Percentiles rank a stretch among this genome's conserved stretches.
These are phyloP conservation scores for Dryobota labecula DNA, from an alignment of 2,888 invertebrate genomes.

Conservation along the genomic window DNA sequence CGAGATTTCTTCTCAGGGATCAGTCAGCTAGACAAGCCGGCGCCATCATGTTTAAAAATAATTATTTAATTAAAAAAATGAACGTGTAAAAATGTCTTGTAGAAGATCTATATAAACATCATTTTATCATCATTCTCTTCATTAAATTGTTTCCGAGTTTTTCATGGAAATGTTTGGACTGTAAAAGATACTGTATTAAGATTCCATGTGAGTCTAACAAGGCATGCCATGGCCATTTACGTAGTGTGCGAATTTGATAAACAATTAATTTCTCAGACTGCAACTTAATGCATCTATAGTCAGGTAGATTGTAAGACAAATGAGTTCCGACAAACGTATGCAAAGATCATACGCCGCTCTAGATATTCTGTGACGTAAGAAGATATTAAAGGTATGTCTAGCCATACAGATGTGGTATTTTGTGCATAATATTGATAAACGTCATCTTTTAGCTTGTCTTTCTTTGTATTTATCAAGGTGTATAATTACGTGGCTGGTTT, in stretches of 20 bases:
- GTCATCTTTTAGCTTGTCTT: neutral
- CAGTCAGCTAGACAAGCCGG: no score
- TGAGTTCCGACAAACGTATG: conserved; percentile 22
- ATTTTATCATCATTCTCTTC: no score
- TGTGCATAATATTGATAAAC: conserved; percentile 2
- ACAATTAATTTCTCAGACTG: neutral
- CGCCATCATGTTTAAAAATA: no score
- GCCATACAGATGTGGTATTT: neutral
- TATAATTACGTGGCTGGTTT: neutral
- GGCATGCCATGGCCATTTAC: no score
- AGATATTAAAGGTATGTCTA: neutral
- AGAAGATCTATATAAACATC: no score
- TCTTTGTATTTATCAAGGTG: neutral
- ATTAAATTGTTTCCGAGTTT: no score
- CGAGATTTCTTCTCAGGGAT: no score
- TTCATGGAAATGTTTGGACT: no score
- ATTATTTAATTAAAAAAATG: no score
- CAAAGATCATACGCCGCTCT: conserved; percentile 17
- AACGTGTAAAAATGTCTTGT: no score
- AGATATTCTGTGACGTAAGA: conserved; percentile 30
- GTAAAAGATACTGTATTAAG: no score
- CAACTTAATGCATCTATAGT: neutral
- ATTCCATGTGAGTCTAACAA: no score
- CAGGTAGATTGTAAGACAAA: conserved; percentile 1
- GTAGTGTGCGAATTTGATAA: neutral